A percentile compares a stretch with the other conserved stretches of the same genome.
Conservation (phyloP, 2,888 invertebrate species). For the Melanotus villosus region DNA sequence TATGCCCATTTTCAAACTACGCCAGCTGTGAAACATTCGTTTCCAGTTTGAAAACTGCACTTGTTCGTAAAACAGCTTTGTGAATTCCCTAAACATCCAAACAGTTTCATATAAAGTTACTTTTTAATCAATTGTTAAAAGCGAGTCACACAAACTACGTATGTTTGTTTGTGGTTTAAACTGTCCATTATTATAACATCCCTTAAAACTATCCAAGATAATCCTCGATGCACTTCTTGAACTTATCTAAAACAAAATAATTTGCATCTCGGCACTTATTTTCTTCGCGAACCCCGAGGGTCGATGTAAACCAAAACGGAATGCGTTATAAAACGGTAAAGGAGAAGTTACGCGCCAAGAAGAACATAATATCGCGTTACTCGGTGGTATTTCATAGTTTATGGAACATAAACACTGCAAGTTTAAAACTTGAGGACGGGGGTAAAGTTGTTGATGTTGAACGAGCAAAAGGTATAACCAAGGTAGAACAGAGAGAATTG, state of each 20-base stretch:
- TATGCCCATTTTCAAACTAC: too few species aligned
- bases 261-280: neutral
- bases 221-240: neutral
- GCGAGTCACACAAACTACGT: neutral
- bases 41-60: too few species aligned
- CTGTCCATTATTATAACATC: neutral
- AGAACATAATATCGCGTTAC: slow-evolving; percentile 21
- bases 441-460: slow-evolving; percentile 13
- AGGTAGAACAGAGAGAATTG: neutral
- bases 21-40: too few species aligned
- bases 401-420: slow-evolving; percentile 25
- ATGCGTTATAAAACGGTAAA: slow-evolving; percentile 8
- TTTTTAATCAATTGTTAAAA: neutral
- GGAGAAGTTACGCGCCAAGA: slow-evolving; percentile 13
- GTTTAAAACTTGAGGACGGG: slow-evolving; percentile 26
- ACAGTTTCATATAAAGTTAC: too few species aligned
- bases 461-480: slow-evolving; percentile 7
- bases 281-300: neutral
- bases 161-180: neutral
- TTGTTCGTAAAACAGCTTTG: too few species aligned
- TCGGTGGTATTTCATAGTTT: slow-evolving; percentile 25
- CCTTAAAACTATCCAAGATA: neutral
- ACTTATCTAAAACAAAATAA: neutral
- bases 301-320: slow-evolving; percentile 9
- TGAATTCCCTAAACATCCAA: too few species aligned